These are phyloP conservation scores for Neogobius melanostomus DNA, from an alignment of 2,113 vertebrate species.

Conservation along the genomic window DNA sequence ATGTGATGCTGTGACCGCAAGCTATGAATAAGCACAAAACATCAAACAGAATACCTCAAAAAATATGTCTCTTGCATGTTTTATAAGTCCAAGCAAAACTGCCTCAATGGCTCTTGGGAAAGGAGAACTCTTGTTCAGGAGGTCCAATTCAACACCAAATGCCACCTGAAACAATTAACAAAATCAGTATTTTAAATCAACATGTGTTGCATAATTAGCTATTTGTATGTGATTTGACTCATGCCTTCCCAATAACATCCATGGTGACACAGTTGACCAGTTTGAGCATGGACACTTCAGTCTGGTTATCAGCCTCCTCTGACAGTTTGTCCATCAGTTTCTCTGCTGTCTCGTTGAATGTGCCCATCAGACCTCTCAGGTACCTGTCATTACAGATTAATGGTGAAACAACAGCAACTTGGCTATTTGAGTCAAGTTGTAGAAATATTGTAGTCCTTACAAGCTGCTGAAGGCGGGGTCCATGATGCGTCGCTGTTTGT, in stretches of 20 bases:
- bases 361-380: conserved; percentile 63
- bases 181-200: too few relatives aligned
- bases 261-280: conserved; percentile 71
- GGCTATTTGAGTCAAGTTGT: neutral
- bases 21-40: too few relatives aligned
- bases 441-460: conserved; percentile 55
- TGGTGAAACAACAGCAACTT: too few relatives aligned
- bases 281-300: conserved; percentile 57
- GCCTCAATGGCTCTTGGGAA: conserved; percentile 79
- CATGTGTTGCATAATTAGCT: too few relatives aligned
- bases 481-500: conserved; percentile 86
- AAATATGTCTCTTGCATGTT: conserved; percentile 54
- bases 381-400: conserved; percentile 56
- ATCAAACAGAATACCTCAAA: conserved; percentile 61
- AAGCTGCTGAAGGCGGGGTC: conserved; percentile 87
- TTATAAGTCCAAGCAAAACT: conserved; percentile 77
- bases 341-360: conserved; percentile 72
- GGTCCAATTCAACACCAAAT: conserved; percentile 86
- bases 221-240: neutral
- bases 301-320: conserved; percentile 46
- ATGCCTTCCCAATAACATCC: conserved; percentile 72
- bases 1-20: too few relatives aligned
- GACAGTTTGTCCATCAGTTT: conserved; percentile 65
- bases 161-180: conserved; percentile 72
- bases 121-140: conserved; percentile 62